Conservation (phyloP, 92 coral and sea anemone species). For the Virgularia gustaviana region DNA sequence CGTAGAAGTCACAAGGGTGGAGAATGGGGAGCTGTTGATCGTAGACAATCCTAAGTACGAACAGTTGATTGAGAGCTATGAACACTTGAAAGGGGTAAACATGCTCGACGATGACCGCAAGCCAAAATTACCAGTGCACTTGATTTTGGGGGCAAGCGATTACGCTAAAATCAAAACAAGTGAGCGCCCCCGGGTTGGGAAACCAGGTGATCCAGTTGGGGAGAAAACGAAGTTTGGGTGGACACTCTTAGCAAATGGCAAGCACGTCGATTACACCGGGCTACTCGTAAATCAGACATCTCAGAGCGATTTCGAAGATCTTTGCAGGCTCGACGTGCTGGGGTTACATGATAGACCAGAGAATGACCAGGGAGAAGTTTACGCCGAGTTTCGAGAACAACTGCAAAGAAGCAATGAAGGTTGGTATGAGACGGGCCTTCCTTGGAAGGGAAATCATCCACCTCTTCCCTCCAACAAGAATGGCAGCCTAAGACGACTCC, state of each 20-base stretch:
- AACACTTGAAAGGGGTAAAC: slow-evolving; percentile 6
- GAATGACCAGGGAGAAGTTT: neutral
- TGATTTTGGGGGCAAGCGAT: slow-evolving; percentile 33
- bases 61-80: slow-evolving; percentile 6
- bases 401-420: neutral
- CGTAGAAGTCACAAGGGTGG: slow-evolving; percentile 31
- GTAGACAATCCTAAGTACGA: slow-evolving; percentile 25
- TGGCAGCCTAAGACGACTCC: neutral
- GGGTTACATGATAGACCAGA: neutral
- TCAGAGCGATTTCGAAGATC: slow-evolving; percentile 32
- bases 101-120: neutral
- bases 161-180: slow-evolving; percentile 23
- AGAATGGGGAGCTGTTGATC: slow-evolving; percentile 25
- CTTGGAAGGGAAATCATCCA: too few species aligned
- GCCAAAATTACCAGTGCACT: slow-evolving; percentile 15
- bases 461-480: neutral
- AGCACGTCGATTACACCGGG: slow-evolving; percentile 21
- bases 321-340: slow-evolving; percentile 17
- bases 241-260: slow-evolving; percentile 30
- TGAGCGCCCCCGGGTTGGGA: neutral
- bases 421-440: slow-evolving; percentile 1
- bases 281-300: slow-evolving; percentile 31
- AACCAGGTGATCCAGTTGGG: slow-evolving; percentile 23
- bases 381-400: neutral
- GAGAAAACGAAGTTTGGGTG: slow-evolving; percentile 21